Conservation (phyloP, 1,140 invertebrate species). For the Drosophila leontia region DNA sequence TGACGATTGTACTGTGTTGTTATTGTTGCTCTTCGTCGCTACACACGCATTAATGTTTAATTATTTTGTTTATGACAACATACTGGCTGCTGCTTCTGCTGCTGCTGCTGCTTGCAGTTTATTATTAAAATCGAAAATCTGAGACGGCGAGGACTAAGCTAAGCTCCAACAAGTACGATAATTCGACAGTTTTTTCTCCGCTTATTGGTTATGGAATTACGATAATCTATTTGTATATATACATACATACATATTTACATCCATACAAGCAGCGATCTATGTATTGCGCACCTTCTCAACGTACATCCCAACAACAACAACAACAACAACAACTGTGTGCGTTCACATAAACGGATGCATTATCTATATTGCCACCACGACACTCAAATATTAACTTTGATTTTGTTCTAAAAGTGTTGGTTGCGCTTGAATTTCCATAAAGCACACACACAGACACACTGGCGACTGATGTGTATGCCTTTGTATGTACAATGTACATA, state of each 20-base stretch:
- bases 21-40: constrained; percentile 60
- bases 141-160: constrained; percentile 9
- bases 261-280: constrained; percentile 17
- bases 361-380: constrained; percentile 46
- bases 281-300: constrained; percentile 38
- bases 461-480: constrained; percentile 3
- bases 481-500: constrained; percentile 1
- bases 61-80: constrained; percentile 69
- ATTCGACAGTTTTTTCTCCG: constrained; percentile 26
- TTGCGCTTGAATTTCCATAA: constrained; percentile 22
- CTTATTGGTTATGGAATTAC: constrained; percentile 41
- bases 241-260: constrained; percentile 7
- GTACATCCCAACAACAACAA: constrained; percentile 13
- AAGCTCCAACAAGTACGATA: constrained; percentile 21
- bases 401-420: constrained; percentile 42
- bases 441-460: background rate
- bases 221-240: constrained; percentile 32
- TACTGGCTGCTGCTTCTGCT: constrained; percentile 1
- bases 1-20: constrained; percentile 65
- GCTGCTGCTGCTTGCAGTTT: background rate
- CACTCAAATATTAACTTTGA: constrained; percentile 52
- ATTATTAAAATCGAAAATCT: background rate
- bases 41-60: constrained; percentile 45
- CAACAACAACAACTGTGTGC: constrained; percentile 27
- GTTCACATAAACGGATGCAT: constrained; percentile 32